Evolutionary conservation across 2,113 vertebrate genomes (phyloP), one percentile per base, ranked within the genome.

Genomic region (Sisor rabdophorus): DNA sequence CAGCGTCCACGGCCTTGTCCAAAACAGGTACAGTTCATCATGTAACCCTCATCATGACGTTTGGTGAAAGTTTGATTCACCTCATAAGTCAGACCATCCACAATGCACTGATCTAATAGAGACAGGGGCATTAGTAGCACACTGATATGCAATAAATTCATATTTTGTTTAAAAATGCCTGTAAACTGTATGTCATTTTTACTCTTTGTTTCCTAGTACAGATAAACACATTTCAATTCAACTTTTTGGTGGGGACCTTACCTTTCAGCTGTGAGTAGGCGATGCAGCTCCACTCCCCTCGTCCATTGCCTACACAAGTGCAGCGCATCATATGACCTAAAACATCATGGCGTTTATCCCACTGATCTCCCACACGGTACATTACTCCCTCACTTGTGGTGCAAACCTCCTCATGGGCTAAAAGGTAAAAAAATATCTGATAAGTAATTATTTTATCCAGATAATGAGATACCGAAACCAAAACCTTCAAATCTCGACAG

Each of bases 261-360:
- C 88, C 86, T 86, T 40, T 81, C 73, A 84, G 81, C 82, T 88
- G 84, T 6, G 75, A 85, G 86, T 97, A 91, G 4, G 96, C 93
- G 3, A 96, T 87, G 76, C 97, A 99, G 58, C 89, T 96, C 97
- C 97, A 99, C 55, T 99, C 96, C 20, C 97, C 97, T 0, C 97
- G 96, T 3, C 96, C 96, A 0, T 93, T 96, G 9, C 97, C 97
- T 3, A 91, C 87, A 74, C 97, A 99, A 0, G 96, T 98, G 83
- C 97, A 99, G 80, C 93, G 92, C 97, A 98, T 98, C 95, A 95
- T 95, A 83, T 99, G 95, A 72, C 97, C 96, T 90, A 95, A 89
- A 75, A 88, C 82, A 19, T 98, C 95, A 0, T 99, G 96, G 16
- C 91, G 94, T 59, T 98, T 98, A 85, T 99, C 97, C 97, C 97